Conservation (phyloP, 2,113 vertebrate species). For the Siphamia tubifer region DNA sequence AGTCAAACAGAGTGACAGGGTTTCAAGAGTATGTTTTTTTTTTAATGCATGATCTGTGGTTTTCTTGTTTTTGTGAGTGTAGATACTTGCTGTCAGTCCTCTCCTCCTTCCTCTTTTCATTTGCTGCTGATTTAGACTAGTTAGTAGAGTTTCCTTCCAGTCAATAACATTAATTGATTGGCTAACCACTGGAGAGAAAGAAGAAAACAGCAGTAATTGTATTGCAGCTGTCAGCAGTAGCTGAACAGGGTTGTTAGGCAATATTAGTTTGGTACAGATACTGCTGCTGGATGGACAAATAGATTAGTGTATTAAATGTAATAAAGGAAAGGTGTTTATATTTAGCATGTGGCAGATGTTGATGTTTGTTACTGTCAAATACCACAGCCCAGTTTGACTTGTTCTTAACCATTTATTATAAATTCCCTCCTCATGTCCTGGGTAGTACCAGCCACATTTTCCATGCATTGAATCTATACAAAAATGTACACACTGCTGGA, state of each 20-base stretch:
- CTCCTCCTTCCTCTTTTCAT: slow-evolving; percentile 23
- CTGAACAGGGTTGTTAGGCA: slow-evolving; percentile 34
- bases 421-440: not conserved
- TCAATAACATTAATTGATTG: slow-evolving; percentile 54
- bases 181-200: slow-evolving; percentile 37
- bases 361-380: no score
- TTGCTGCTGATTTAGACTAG: slow-evolving; percentile 47
- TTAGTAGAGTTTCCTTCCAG: slow-evolving; percentile 30
- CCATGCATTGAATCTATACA: not conserved
- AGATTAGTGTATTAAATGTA: slow-evolving; percentile 1
- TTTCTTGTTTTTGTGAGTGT: not conserved
- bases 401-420: not conserved
- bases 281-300: slow-evolving; percentile 10
- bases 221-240: slow-evolving; percentile 36
- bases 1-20: not conserved
- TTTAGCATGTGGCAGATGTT: no score
- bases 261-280: slow-evolving; percentile 27
- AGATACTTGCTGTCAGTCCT: not conserved
- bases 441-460: not conserved
- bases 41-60: not conserved
- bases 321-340: not conserved
- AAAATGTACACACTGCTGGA: not conserved
- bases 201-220: slow-evolving; percentile 38
- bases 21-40: not conserved
- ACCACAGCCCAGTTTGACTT: not conserved